Conservation (phyloP, 2,797 vertebrate genomes). For the Pipistrellus pygmaeus region DNA sequence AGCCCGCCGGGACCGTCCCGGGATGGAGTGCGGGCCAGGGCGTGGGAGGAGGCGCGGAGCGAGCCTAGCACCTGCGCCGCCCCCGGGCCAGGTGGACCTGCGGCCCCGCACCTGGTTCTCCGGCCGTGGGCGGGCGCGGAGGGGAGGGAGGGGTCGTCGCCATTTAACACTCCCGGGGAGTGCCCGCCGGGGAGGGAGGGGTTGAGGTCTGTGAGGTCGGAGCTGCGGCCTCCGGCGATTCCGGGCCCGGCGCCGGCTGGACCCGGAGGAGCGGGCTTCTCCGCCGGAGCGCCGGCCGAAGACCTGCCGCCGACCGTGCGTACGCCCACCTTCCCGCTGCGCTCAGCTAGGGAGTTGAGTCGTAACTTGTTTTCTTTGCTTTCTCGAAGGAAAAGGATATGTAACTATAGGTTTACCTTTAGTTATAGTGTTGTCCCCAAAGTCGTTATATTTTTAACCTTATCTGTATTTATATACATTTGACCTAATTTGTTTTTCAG, state of each 20-base stretch:
- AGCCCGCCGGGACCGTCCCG: background rate
- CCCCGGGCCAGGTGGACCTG: background rate
- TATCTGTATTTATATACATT: background rate
- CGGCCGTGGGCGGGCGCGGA: background rate
- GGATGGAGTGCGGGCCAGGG: background rate
- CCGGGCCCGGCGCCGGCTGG: no score
- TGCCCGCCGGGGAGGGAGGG: background rate
- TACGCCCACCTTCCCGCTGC: no score
- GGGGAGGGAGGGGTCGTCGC: background rate
- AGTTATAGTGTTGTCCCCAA: background rate
- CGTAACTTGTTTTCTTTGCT: background rate
- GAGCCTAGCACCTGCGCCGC: background rate
- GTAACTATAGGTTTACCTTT: constrained; percentile 34
- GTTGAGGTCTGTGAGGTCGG: background rate
- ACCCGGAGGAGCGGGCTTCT: no score
- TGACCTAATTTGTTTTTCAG: background rate
- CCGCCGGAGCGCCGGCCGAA: no score
- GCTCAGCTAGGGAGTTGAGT: background rate
- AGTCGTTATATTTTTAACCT: background rate
- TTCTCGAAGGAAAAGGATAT: background rate
- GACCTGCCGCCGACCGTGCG: no score
- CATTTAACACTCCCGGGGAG: background rate
- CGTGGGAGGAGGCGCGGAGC: background rate
- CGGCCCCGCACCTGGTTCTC: background rate
- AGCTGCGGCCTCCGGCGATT: background rate